A percentile compares a stretch with the other conserved stretches of the same genome.
Evolutionary conservation across 2,797 vertebrate species (phyloP).

Genomic region (Lepilemur ruficaudatus): DNA sequence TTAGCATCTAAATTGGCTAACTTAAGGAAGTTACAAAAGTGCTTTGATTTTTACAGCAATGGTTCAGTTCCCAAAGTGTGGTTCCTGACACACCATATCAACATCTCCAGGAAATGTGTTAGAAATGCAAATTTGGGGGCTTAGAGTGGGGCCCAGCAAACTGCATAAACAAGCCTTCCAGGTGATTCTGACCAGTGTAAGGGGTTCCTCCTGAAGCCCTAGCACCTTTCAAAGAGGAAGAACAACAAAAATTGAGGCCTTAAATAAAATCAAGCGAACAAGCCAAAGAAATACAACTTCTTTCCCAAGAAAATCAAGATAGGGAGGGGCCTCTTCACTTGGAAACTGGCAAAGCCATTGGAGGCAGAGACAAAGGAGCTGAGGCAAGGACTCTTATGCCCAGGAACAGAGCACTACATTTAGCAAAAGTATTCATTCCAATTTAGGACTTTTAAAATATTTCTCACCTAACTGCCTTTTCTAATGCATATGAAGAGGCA

Average conservation of each 20-base stretch:
- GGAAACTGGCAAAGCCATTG: neutral
- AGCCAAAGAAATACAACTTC: neutral
- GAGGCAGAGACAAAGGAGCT: neutral
- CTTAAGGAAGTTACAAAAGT: neutral
- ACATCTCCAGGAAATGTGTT: neutral
- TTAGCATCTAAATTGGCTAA: constrained; percentile 23
- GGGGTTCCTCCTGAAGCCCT: neutral
- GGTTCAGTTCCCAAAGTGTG: neutral
- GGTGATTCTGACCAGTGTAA: neutral
- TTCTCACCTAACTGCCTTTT: neutral
- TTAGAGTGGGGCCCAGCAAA: neutral
- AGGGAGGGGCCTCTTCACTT: neutral
- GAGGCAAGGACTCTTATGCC: neutral
- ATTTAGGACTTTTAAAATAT: neutral
- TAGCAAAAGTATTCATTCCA: neutral
- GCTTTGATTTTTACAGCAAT: constrained; percentile 9
- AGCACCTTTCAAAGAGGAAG: neutral
- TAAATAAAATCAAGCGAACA: neutral
- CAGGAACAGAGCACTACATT: neutral
- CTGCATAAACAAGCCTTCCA: neutral
- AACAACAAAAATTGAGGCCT: neutral
- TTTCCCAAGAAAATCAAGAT: neutral
- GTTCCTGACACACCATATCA: neutral
- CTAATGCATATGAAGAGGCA: neutral
- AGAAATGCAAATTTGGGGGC: neutral